Conservation (phyloP, 1,140 invertebrate genomes). For the Magallana angulata region DNA sequence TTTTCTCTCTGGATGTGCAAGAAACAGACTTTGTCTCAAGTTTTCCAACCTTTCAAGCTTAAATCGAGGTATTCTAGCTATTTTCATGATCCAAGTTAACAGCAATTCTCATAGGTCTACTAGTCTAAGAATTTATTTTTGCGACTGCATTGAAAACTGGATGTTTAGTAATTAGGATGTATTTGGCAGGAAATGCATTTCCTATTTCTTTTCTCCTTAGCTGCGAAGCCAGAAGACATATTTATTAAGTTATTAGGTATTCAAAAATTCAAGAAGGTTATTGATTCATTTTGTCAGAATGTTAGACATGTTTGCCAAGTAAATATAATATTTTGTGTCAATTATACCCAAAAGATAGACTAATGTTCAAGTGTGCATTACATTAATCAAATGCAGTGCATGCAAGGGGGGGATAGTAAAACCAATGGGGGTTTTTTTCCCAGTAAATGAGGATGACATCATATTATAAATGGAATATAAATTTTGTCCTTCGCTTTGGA, state of each 20-base stretch:
- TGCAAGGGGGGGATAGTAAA: neutral
- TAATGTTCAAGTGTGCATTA: constrained; percentile 5
- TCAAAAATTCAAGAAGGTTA: neutral
- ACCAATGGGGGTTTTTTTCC: neutral
- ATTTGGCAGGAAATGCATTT: too few species aligned
- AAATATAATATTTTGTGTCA: constrained; percentile 19
- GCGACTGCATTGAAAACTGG: too few species aligned
- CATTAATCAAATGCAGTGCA: neutral
- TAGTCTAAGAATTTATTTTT: too few species aligned
- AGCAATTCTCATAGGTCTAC: too few species aligned
- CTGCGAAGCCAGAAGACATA: neutral
- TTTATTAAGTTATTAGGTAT: neutral
- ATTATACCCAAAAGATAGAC: neutral
- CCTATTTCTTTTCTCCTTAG: too few species aligned
- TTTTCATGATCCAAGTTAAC: too few species aligned
- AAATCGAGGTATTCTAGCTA: too few species aligned
- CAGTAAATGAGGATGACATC: neutral
- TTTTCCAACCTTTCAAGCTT: too few species aligned
- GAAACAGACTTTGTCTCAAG: too few species aligned
- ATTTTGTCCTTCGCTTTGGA: neutral
- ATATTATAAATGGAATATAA: constrained; percentile 8
- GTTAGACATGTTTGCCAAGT: constrained; percentile 1
- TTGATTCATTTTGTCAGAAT: constrained; percentile 11
- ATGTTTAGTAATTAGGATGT: too few species aligned
- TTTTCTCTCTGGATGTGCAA: too few species aligned